Percentiles rank a stretch among this genome's conserved stretches.
Evolutionary conservation across 2,888 invertebrate species (phyloP).

Genomic region (Rhingia rostrata): DNA sequence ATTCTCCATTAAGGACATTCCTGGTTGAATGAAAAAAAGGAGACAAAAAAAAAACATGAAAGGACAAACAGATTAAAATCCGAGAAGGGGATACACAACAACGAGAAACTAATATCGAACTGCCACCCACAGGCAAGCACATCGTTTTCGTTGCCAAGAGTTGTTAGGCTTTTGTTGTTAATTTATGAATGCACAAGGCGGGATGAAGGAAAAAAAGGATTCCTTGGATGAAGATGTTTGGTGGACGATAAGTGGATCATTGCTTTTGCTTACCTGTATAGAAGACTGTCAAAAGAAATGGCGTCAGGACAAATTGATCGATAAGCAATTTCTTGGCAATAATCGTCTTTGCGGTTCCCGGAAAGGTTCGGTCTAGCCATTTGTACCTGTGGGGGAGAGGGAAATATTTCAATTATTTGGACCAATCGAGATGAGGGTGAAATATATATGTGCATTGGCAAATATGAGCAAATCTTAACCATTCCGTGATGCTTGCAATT

Average conservation of each 20-base stretch:
- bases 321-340: slow-evolving; percentile 88
- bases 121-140: slow-evolving; percentile 56
- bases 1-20: slow-evolving; percentile 89
- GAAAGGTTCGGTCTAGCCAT: slow-evolving; percentile 88
- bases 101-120: slow-evolving; percentile 47
- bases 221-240: slow-evolving; percentile 7
- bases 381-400: slow-evolving; percentile 87
- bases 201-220: slow-evolving; percentile 23
- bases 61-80: slow-evolving; percentile 42
- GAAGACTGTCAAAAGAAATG: slow-evolving; percentile 88
- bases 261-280: slow-evolving; percentile 85
- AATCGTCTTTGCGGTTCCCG: slow-evolving; percentile 86
- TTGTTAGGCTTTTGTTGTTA: slow-evolving; percentile 51
- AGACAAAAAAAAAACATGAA: slow-evolving; percentile 21
- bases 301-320: slow-evolving; percentile 91
- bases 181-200: not conserved
- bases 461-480: slow-evolving; percentile 24
- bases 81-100: slow-evolving; percentile 36
- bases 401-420: slow-evolving; percentile 23
- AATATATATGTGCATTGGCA: not conserved
- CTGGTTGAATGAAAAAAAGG: slow-evolving; percentile 83
- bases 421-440: not conserved
- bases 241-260: slow-evolving; percentile 39
- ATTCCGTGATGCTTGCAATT: slow-evolving; percentile 49
- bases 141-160: slow-evolving; percentile 49